Percentiles rank a stretch among this genome's conserved stretches.
These are phyloP conservation scores for Sanderia malayensis DNA, from an alignment of 30 jellyfish, hydroid and myxozoan genomes.

Conservation along the genomic window DNA sequence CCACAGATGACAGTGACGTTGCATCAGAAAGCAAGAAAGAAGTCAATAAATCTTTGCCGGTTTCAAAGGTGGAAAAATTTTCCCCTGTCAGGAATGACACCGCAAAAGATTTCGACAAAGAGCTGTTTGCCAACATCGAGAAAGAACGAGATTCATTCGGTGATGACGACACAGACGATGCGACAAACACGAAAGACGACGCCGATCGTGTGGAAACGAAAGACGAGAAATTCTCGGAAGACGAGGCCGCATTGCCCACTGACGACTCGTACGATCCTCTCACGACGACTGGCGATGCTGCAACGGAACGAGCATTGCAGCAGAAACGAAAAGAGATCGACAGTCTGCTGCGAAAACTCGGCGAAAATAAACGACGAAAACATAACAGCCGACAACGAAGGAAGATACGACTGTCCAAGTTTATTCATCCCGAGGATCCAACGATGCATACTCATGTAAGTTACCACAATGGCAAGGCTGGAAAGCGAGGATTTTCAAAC, in stretches of 20 bases:
- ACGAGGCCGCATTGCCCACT: neutral
- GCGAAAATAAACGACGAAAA: slow-evolving; percentile 41
- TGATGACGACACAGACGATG: slow-evolving; percentile 8
- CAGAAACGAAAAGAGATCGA: slow-evolving; percentile 50
- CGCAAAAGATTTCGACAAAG: slow-evolving; percentile 31
- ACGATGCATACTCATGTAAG: neutral
- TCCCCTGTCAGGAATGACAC: neutral
- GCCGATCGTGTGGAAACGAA: neutral
- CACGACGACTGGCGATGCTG: neutral
- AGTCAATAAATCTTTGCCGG: no score
- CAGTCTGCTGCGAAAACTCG: slow-evolving; percentile 31
- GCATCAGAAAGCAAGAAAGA: no score
- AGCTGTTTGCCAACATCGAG: slow-evolving; percentile 23
- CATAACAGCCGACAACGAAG: neutral
- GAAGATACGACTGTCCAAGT: neutral
- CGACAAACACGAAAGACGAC: neutral
- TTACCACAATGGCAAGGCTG: neutral
- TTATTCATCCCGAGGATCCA: neutral
- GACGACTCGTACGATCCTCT: neutral
- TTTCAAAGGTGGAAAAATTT: no score
- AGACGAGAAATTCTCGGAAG: slow-evolving; percentile 11
- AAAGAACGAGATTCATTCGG: slow-evolving; percentile 45
- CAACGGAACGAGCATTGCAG: slow-evolving; percentile 46
- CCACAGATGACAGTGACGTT: no score
- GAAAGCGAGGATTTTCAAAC: neutral